Conservation (phyloP, 2,888 invertebrate species). For the Cheilosia variabilis region DNA sequence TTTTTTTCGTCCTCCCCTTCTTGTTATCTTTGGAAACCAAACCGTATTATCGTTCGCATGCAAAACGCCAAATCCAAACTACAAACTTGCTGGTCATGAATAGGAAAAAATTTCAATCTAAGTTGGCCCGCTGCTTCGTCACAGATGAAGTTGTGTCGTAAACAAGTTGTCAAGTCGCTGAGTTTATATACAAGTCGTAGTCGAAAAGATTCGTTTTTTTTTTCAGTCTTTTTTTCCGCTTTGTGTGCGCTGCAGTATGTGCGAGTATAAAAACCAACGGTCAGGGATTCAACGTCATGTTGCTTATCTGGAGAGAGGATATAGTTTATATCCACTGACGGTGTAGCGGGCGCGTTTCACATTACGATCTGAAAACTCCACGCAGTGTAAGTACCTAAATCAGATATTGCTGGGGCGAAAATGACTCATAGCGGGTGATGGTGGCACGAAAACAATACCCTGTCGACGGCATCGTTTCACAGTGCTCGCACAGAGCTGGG, state of each 20-base stretch:
- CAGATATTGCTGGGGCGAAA: constrained; percentile 6
- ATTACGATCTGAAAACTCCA: constrained; percentile 1
- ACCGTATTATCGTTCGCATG: neutral
- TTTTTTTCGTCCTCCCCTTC: neutral
- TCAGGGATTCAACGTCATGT: constrained; percentile 5
- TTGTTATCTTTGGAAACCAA: neutral
- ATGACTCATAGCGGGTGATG: constrained; percentile 5
- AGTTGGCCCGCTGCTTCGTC: constrained; percentile 11
- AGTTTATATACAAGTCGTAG: neutral
- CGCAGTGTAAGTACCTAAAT: constrained; percentile 4
- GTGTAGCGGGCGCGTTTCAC: neutral
- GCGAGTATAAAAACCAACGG: neutral
- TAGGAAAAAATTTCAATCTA: constrained; percentile 3
- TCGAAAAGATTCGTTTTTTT: neutral
- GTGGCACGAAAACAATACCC: constrained; percentile 16
- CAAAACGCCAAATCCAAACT: neutral
- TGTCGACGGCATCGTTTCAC: constrained; percentile 3
- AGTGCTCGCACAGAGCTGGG: neutral
- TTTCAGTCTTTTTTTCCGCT: neutral
- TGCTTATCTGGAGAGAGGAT: constrained; percentile 9
- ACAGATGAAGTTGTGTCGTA: constrained; percentile 8
- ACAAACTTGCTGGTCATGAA: neutral
- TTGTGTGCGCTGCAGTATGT: neutral
- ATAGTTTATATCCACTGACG: neutral
- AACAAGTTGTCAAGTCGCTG: neutral